Evolutionary conservation across 2,888 invertebrate genomes (phyloP).

Genomic region (Cynaeus angustus): DNA sequence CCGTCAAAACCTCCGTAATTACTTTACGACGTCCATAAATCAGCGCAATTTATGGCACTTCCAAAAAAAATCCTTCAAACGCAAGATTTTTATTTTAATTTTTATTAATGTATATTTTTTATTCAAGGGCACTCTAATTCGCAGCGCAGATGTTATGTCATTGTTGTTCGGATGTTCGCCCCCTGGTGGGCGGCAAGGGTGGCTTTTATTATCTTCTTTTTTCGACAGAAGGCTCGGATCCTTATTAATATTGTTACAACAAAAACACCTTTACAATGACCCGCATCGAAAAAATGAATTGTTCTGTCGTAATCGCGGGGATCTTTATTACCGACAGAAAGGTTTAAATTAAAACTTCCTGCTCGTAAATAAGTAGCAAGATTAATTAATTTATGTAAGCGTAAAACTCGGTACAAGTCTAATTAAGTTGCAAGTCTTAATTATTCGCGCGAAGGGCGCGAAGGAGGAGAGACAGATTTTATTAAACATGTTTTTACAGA

Average conservation of each 20-base stretch:
- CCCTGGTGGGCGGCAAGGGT: constrained; percentile 61
- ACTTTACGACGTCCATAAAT: constrained; percentile 38
- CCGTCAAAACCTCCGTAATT: constrained; percentile 12
- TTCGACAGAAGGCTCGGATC: constrained; percentile 32
- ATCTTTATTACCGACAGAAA: constrained; percentile 35
- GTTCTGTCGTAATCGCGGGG: constrained; percentile 31
- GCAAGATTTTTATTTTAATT: constrained; percentile 21
- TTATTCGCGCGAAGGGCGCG: constrained; percentile 28
- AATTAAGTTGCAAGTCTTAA: constrained; percentile 49
- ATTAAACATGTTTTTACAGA: no score
- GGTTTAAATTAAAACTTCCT: constrained; percentile 47
- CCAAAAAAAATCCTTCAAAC: constrained; percentile 19
- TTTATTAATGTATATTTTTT: constrained; percentile 30
- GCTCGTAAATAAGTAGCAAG: constrained; percentile 51
- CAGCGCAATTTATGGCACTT: constrained; percentile 31
- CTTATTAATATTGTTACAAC: constrained; percentile 31
- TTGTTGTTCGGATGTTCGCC: constrained; percentile 63
- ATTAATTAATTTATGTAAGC: constrained; percentile 49
- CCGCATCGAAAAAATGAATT: constrained; percentile 34
- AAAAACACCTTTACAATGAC: constrained; percentile 32
- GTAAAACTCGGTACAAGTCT: constrained; percentile 35
- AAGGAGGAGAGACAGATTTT: not conserved
- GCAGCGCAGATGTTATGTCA: constrained; percentile 70
- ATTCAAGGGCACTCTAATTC: constrained; percentile 55
- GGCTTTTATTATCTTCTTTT: constrained; percentile 55